These are phyloP conservation scores for Anodontia alba DNA, from an alignment of 2,888 invertebrate genomes.

Conservation along the genomic window DNA sequence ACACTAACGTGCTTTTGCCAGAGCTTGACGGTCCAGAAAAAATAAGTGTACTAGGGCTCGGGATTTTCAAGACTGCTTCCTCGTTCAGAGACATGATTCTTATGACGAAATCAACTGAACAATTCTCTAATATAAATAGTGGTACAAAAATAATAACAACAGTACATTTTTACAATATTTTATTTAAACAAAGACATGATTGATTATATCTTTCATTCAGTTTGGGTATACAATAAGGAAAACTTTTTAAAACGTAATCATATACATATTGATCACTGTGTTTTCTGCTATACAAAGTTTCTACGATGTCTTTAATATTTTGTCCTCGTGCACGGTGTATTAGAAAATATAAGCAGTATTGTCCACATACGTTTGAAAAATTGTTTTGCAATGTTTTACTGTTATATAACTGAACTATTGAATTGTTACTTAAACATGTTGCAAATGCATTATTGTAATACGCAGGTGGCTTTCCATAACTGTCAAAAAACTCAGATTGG, in stretches of 20 bases:
- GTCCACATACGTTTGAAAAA: constrained; percentile 12
- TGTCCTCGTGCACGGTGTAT: constrained; percentile 13
- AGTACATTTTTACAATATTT: background rate
- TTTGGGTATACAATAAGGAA: constrained; percentile 8
- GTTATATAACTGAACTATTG: background rate
- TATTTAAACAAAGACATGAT: constrained; percentile 3
- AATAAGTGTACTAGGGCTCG: background rate
- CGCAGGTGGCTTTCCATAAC: constrained; percentile 23
- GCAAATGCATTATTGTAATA: constrained; percentile 8
- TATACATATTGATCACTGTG: constrained; percentile 16
- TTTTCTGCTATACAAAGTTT: background rate
- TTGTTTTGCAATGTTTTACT: constrained; percentile 5
- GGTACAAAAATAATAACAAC: background rate
- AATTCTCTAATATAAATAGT: background rate
- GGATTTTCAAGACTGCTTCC: constrained; percentile 18
- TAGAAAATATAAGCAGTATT: constrained; percentile 9
- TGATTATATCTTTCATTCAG: background rate
- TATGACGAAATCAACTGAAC: background rate
- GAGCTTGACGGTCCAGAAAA: constrained; percentile 1
- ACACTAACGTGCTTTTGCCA: constrained; percentile 19
- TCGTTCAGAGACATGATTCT: background rate
- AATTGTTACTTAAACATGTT: background rate
- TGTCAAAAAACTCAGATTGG: constrained; percentile 37
- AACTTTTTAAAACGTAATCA: background rate
- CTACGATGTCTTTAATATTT: constrained; percentile 8